Base-by-base conservation (phyloP, 1,140 invertebrate genomes). In the Bombus confusus region DNA sequence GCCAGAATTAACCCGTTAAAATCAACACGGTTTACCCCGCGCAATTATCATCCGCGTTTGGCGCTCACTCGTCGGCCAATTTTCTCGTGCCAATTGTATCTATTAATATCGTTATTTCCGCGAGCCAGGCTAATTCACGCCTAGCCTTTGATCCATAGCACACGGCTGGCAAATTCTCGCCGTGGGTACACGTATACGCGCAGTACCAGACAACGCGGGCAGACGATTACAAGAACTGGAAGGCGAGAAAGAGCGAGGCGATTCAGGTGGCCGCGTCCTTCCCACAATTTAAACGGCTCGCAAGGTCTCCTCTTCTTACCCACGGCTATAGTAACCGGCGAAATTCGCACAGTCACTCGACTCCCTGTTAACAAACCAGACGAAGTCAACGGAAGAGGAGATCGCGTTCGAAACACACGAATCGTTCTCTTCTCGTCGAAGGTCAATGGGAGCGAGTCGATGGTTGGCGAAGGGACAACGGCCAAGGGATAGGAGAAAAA, bases 281-380 rank as follows among this genome's bases (percentile, higher is more conserved):
- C 88, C 81, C 85, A 89, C 80, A 85, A 78, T 87, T 85, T 77
- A 80, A 86, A 72, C 85, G 81, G 77, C 76, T 43, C 43, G 87
- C 66, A 52, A 39, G 37, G 31, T 47, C n/a, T 9, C 15, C 15
- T 22, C 22, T 31, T 37, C 72, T 87, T 74, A 66, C 62, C 72
- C 80, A 77, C 80, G 80, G 31, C 34, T 22, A 34, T 37, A 25
- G 28, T 75, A 57, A 28, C 52, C 68, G 28, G 66, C 81, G 69
- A 87, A 62, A 89, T 80, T 85, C 89, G 88, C 87, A 18, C 37
- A 90, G 88, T 90, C 88, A 90, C 86, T 52, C 68, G 47, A 80
- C 72, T 81, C 59, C 79, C 88, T 83, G 88, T 90, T 90, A 90
- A 90, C 88, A 75, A 87, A 87, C 81, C 86, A 82, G 77, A 59